phyloP scores from a whole-genome alignment of 2,113 vertebrate species.

The Sylvia atricapilla region DNA sequence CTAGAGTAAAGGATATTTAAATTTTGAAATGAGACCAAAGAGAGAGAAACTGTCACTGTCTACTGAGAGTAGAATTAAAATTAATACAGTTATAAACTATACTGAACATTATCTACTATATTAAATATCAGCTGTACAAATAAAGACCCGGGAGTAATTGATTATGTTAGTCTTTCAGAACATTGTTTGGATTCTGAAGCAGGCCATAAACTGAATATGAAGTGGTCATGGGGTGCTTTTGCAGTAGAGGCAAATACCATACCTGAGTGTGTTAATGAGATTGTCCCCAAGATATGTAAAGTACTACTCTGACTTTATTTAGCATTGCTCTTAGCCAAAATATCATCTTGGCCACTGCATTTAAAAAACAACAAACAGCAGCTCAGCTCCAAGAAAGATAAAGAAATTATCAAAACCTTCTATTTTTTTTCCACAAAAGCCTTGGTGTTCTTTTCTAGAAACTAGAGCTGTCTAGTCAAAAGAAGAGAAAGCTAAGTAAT shows the following conservation, averaged over 20 bases:
- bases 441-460: neutral
- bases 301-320: neutral
- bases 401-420: neutral
- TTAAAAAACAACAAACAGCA: neutral
- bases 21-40: neutral
- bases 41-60: neutral
- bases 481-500: neutral
- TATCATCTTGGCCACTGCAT: neutral
- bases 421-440: neutral
- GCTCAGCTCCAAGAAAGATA: neutral
- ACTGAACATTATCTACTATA: neutral
- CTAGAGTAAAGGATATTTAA: neutral
- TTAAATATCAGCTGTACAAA: neutral
- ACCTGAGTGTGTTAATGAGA: neutral
- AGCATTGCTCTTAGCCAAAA: neutral
- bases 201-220: neutral
- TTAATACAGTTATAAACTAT: neutral
- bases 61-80: neutral
- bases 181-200: neutral
- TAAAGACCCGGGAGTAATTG: neutral
- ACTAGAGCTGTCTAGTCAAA: neutral
- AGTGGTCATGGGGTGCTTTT: neutral
- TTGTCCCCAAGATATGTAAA: neutral
- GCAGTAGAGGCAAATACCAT: neutral
- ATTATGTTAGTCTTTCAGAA: neutral